Percentiles rank a stretch among this genome's conserved stretches.
These are phyloP conservation scores for Hylia prasina DNA, from an alignment of 2,113 vertebrate genomes.

Conservation along the genomic window DNA sequence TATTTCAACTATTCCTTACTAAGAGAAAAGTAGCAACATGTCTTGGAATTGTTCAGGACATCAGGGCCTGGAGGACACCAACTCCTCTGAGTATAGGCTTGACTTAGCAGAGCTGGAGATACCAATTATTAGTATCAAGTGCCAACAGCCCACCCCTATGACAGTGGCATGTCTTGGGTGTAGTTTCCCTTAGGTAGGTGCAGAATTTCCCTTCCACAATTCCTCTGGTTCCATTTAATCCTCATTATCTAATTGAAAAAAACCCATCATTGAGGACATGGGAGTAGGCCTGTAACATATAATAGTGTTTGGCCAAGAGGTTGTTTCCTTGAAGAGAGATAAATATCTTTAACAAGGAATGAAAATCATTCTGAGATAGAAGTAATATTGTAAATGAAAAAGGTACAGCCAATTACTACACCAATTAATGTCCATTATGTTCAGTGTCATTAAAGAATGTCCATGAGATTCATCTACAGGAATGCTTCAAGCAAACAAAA, in stretches of 20 bases:
- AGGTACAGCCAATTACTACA: neutral
- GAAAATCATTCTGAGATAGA: neutral
- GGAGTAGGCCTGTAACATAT: neutral
- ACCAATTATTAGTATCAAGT: fast-evolving
- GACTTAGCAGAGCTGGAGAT: neutral
- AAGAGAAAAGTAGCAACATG: neutral
- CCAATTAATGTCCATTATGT: neutral
- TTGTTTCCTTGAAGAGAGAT: neutral
- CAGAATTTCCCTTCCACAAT: neutral
- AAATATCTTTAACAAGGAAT: neutral
- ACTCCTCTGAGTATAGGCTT: neutral
- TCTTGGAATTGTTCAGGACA: neutral
- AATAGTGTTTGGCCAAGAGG: neutral
- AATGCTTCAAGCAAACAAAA: neutral
- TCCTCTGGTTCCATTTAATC: neutral
- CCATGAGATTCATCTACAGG: neutral
- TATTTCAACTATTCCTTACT: neutral
- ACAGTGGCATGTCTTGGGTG: neutral
- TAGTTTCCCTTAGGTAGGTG: neutral
- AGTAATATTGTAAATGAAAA: neutral
- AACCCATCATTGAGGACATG: fast-evolving
- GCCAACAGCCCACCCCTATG: neutral
- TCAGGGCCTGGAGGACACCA: neutral
- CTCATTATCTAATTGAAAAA: neutral
- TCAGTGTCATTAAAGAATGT: neutral